phyloP scores from a whole-genome alignment of 2,888 invertebrate species.

The Cosmorhoe ocellata region DNA sequence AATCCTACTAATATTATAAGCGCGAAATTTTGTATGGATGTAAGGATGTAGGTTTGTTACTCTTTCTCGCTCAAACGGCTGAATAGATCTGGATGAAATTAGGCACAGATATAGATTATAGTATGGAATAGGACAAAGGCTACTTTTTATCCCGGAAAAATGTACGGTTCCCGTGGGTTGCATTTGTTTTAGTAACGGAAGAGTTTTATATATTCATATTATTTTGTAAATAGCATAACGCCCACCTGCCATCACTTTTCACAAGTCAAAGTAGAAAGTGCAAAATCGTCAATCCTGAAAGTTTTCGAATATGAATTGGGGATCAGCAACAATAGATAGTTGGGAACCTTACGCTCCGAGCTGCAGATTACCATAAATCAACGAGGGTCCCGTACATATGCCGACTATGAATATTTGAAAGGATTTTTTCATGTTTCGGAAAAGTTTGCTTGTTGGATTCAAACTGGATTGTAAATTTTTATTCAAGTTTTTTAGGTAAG shows the following conservation, averaged over 20 bases:
- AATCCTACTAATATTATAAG: no score
- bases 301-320: constrained; percentile 31
- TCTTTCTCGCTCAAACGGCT: no score
- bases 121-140: no score
- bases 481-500: no score
- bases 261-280: constrained; percentile 29
- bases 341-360: constrained; percentile 41
- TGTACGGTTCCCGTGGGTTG: no score
- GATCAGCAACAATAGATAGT: constrained; percentile 44
- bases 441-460: constrained; percentile 1
- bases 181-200: no score
- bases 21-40: no score
- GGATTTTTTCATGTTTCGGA: constrained; percentile 27
- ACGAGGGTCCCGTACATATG: constrained; percentile 43
- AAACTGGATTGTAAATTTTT: constrained; percentile 1
- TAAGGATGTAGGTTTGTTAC: no score
- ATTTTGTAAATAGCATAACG: not conserved
- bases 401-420: constrained; percentile 47
- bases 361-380: constrained; percentile 61
- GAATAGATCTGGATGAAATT: no score
- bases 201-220: no score
- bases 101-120: no score
- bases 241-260: not conserved
- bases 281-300: constrained; percentile 29
- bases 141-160: no score